Evolutionary conservation across 2,113 vertebrate genomes (phyloP).

Genomic region (Anhinga anhinga): DNA sequence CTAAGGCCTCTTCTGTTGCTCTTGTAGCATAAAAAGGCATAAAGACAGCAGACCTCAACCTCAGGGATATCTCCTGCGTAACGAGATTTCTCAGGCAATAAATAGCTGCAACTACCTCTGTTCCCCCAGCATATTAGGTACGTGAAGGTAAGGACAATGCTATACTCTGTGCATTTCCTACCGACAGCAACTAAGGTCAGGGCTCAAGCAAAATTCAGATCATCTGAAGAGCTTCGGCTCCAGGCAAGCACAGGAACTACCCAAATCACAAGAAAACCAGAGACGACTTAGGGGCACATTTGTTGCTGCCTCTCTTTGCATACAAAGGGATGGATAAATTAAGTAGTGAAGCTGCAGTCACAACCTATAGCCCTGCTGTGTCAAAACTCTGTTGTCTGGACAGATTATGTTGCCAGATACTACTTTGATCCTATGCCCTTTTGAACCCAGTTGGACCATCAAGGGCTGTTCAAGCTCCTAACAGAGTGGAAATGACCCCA

Average conservation of each 20-base stretch:
- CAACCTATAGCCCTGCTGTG: neutral
- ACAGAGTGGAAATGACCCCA: neutral
- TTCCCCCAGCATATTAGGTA: neutral
- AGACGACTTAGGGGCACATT: neutral
- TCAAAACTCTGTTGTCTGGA: neutral
- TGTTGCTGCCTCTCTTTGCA: neutral
- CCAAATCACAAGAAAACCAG: neutral
- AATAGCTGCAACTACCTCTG: neutral
- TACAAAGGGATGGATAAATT: neutral
- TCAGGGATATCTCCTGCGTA: neutral
- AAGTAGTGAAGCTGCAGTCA: neutral
- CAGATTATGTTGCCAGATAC: neutral
- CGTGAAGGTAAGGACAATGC: neutral
- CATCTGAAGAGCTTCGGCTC: neutral
- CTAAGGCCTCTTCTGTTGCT: constrained; percentile 4
- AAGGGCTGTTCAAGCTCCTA: neutral
- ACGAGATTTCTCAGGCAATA: constrained; percentile 18
- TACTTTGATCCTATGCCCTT: neutral
- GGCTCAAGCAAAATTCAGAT: neutral
- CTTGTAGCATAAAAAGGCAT: constrained; percentile 6
- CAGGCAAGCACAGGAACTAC: neutral
- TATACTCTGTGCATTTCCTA: neutral
- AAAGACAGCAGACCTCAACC: constrained; percentile 29
- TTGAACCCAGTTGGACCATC: neutral
- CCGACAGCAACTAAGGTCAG: neutral